A percentile compares a stretch with the other conserved stretches of the same genome.
phyloP scores from a whole-genome alignment of 2,797 vertebrate genomes.

The Channallabes apus region DNA sequence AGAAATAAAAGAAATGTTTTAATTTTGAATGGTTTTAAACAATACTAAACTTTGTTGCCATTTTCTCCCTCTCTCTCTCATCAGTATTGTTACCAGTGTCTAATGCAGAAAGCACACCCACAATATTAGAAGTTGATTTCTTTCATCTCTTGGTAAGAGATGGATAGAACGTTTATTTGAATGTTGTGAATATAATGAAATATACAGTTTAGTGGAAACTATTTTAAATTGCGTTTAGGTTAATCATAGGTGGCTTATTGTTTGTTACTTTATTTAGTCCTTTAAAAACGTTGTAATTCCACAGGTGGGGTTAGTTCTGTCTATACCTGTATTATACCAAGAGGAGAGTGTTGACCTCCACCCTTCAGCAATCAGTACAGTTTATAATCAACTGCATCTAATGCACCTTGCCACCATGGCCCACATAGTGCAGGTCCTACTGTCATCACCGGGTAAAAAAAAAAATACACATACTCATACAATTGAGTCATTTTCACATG shows the following conservation, averaged over 20 bases:
- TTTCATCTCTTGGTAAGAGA: constrained; percentile 92
- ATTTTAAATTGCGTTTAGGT: background rate
- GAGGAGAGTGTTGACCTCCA: constrained; percentile 88
- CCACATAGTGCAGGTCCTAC: constrained; percentile 87
- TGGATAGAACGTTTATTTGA: background rate
- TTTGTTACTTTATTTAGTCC: background rate
- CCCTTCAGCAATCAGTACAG: constrained; percentile 88
- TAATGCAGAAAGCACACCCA: constrained; percentile 82
- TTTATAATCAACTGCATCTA: constrained; percentile 92
- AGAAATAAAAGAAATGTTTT: background rate
- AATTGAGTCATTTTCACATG: background rate
- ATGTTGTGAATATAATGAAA: background rate
- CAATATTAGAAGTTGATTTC: constrained; percentile 88
- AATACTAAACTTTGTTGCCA: background rate
- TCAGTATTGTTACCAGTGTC: constrained; percentile 84
- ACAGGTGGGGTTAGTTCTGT: constrained; percentile 89
- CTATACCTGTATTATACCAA: constrained; percentile 91
- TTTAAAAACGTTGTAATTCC: background rate
- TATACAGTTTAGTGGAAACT: background rate
- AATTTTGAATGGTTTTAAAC: background rate
- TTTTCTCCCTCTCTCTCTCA: background rate
- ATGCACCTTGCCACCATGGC: constrained; percentile 93
- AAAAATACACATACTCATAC: background rate
- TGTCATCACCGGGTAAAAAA: constrained; percentile 68
- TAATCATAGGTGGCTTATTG: background rate